phyloP scores from a whole-genome alignment of 2,113 vertebrate species.

The Nothobranchius furzeri region DNA sequence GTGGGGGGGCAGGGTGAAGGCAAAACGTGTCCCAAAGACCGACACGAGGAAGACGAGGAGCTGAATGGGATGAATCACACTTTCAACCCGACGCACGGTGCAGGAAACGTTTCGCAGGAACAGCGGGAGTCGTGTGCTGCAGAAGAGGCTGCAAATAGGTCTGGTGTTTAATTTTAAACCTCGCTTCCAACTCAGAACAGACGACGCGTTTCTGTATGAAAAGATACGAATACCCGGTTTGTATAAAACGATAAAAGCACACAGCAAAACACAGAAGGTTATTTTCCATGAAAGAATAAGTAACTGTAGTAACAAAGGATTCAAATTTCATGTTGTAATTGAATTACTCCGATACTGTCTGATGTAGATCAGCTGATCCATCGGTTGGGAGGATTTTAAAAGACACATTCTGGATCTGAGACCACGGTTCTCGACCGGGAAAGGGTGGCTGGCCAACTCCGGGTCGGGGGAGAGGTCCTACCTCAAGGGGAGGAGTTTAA shows the following conservation, averaged over 20 bases:
- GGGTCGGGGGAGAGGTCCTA: too few species aligned
- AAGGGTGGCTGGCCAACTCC: too few species aligned
- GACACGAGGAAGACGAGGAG: slow-evolving; percentile 51
- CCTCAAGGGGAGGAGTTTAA: too few species aligned
- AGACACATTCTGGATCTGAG: not conserved
- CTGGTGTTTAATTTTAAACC: slow-evolving; percentile 18
- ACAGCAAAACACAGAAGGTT: not conserved
- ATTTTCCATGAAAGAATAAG: not conserved
- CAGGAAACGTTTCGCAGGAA: slow-evolving; percentile 19
- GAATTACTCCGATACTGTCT: not conserved
- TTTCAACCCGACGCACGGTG: slow-evolving; percentile 25
- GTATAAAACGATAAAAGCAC: slow-evolving; percentile 4
- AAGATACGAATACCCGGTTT: not conserved
- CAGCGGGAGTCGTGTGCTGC: slow-evolving; percentile 29
- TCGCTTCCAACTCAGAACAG: slow-evolving; percentile 12
- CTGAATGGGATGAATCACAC: slow-evolving; percentile 32
- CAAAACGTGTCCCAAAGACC: slow-evolving; percentile 8
- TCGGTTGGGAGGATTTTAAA: not conserved
- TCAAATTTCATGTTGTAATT: not conserved
- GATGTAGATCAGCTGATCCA: not conserved
- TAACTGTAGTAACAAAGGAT: not conserved
- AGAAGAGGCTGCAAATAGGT: slow-evolving; percentile 48
- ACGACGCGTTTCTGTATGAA: not conserved
- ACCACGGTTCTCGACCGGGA: too few species aligned
- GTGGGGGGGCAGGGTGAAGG: slow-evolving; percentile 23